A percentile compares a stretch with the other conserved stretches of the same genome.
phyloP scores from a whole-genome alignment of 2,797 vertebrate genomes.

The Bradypodion pumilum region DNA sequence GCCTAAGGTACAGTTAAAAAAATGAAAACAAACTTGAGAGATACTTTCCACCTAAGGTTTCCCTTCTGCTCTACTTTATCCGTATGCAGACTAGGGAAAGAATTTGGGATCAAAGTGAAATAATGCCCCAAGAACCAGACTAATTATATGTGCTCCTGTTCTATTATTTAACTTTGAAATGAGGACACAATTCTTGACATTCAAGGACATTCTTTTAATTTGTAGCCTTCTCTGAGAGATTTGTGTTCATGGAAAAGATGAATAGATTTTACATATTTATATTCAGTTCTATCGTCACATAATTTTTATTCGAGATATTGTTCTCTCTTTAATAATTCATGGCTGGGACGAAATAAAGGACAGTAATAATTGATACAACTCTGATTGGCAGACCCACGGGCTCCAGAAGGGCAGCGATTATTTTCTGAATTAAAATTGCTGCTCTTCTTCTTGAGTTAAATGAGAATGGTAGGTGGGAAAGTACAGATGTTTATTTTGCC shows the following conservation, averaged over 20 bases:
- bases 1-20: not conserved
- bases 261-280: constrained; percentile 57
- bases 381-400: not conserved
- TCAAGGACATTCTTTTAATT: constrained; percentile 54
- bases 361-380: constrained; percentile 38
- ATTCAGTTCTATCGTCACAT: constrained; percentile 56
- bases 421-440: not conserved
- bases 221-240: constrained; percentile 48
- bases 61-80: not conserved
- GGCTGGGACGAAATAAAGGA: constrained; percentile 37
- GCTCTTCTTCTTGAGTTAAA: not conserved
- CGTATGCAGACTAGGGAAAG: not conserved
- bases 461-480: not conserved
- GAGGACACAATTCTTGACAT: constrained; percentile 64
- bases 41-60: not conserved
- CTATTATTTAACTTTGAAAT: constrained; percentile 58
- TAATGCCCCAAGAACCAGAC: constrained; percentile 49
- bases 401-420: not conserved
- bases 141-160: constrained; percentile 53
- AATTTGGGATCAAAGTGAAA: not conserved
- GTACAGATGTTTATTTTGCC: not conserved
- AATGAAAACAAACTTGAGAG: not conserved
- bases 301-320: constrained; percentile 49
- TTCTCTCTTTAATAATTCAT: constrained; percentile 49
- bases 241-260: constrained; percentile 54